Evolutionary conservation across 2,888 invertebrate genomes (phyloP), one percentile per base, ranked within the genome.

Genomic region (Meteorus cinctellus): DNA sequence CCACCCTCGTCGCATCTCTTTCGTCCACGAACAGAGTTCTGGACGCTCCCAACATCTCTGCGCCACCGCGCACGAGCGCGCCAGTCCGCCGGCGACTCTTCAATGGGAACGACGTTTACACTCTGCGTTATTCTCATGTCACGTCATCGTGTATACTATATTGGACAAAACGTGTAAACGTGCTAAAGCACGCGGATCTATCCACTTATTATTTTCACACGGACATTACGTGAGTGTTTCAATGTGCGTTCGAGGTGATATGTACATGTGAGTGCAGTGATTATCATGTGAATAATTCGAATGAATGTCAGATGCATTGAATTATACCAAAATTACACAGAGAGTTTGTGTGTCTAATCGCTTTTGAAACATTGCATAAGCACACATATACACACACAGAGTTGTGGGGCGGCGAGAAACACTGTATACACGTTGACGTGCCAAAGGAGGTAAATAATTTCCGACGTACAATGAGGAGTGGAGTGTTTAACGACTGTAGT

Each of bases 51-150:
- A 71, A 78, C 78, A 79, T 79, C 79, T 79, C 80, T 63, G 79
- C 73, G 74, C 80, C 69, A 77, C 34, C 66, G 79, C 66, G 79
- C 80, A 77, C 81, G 80, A 80, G 76, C 81, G 79, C 81, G 79
- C 87, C 19, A 88, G 87, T 87, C 84, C 81, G 85, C 87, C 87
- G 86, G 85, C 86, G 85, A 86, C 87, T 86, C 86, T 86, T 85
- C 82, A 80, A 85, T 82, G 84, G 84, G 84, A 84, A 82, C 78
- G 85, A 86, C 84, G 79, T 78, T 82, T 78, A 80, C 59, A 27
- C 27, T 16, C 5, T 74, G 68, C 70, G 34, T 45, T 48, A 69
- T 12, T 36, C 16, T 31, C 48, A 66, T 34, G 59, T 69, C 10
- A 41, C 41, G 48, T n/a, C 16, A 48, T 48, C n/a, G n/a, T 48